Evolutionary conservation across 2,113 vertebrate species (phyloP).

Genomic region (Falco punctatus): DNA sequence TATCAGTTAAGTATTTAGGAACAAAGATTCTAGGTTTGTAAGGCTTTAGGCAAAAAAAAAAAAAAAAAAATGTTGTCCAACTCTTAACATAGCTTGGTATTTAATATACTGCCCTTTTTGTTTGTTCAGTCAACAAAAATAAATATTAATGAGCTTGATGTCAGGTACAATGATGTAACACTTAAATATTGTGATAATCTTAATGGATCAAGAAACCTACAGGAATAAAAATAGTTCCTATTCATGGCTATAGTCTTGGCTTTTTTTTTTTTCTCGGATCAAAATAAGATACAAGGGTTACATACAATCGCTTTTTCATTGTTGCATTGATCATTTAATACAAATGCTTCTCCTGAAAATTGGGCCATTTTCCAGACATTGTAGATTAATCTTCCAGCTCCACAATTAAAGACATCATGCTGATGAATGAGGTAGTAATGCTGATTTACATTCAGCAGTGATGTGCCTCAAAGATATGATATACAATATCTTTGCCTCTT

Average conservation of each 20-base stretch:
- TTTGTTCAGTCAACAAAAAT: not conserved
- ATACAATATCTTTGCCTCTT: not conserved
- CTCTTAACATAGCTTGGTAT: not conserved
- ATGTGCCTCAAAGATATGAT: constrained; percentile 25
- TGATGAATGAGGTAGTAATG: constrained; percentile 51
- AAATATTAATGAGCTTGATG: not conserved
- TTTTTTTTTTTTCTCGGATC: not conserved
- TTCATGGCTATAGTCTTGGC: not conserved
- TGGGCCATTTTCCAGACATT: constrained; percentile 59
- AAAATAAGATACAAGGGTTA: constrained; percentile 38
- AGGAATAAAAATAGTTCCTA: not conserved
- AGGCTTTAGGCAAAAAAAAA: not conserved
- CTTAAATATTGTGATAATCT: not conserved
- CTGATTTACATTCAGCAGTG: constrained; percentile 43
- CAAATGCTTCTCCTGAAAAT: constrained; percentile 63
- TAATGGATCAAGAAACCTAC: not conserved
- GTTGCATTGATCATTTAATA: constrained; percentile 53
- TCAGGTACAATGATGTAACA: not conserved
- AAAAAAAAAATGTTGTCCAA: not conserved
- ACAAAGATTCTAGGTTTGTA: not conserved
- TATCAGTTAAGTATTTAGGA: not conserved
- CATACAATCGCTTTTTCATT: constrained; percentile 15
- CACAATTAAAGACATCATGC: constrained; percentile 70
- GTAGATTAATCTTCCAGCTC: constrained; percentile 72
- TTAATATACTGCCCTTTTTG: not conserved